phyloP scores from a whole-genome alignment of 2,888 invertebrate species.

The Drosophila rubida region DNA sequence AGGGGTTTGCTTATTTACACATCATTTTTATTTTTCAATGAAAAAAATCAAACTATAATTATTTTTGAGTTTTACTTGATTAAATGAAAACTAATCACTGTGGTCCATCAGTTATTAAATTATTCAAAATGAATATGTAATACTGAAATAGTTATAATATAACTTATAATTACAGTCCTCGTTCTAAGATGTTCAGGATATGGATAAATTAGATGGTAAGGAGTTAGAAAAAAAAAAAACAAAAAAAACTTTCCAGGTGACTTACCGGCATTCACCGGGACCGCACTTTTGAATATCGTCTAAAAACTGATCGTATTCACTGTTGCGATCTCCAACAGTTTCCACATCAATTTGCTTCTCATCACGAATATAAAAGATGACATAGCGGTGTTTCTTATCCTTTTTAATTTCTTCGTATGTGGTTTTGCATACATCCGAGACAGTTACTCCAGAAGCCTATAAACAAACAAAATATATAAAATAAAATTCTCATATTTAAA shows the following conservation, averaged over 20 bases:
- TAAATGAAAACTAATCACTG: no score
- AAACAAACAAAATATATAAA: constrained; percentile 42
- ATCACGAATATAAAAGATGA: constrained; percentile 97
- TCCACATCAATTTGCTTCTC: constrained; percentile 98
- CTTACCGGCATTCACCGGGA: constrained; percentile 95
- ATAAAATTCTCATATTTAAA: not conserved
- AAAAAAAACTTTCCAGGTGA: not conserved
- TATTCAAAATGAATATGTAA: no score
- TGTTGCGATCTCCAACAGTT: constrained; percentile 94
- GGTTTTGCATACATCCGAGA: constrained; percentile 97
- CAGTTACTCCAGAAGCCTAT: constrained; percentile 98
- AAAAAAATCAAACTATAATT: no score
- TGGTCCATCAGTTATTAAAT: no score
- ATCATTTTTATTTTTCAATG: no score
- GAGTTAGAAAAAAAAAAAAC: no score
- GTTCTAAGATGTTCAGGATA: no score
- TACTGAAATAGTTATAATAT: not conserved
- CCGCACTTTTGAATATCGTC: constrained; percentile 96
- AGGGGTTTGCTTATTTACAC: no score
- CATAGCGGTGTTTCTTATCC: constrained; percentile 98
- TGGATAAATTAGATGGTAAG: no score
- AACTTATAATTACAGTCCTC: no score
- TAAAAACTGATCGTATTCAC: constrained; percentile 97
- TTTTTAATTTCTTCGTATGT: constrained; percentile 99
- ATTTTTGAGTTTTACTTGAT: no score